A percentile compares a stretch with the other conserved stretches of the same genome.
Evolutionary conservation across 2,113 vertebrate species (phyloP).

Genomic region (Tretioscincus oriximinensis): DNA sequence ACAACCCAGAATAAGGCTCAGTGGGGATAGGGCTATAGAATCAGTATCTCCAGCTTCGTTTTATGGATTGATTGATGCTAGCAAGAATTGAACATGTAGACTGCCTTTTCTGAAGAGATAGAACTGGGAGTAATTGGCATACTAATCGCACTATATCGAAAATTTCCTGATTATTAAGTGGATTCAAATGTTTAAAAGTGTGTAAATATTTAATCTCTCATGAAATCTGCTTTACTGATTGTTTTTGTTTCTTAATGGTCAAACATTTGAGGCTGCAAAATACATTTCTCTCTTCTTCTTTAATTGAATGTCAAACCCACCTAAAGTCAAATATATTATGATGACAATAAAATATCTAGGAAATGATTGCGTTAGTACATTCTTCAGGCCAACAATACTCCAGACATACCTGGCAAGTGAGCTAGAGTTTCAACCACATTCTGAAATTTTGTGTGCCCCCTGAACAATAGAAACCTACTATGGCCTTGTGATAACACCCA

Average conservation of each 20-base stretch:
- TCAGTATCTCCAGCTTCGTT: no score
- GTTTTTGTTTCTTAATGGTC: background rate
- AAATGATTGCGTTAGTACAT: background rate
- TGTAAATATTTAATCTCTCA: background rate
- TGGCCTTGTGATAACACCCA: background rate
- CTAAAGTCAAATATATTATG: background rate
- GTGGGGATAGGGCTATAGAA: no score
- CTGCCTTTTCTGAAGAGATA: no score
- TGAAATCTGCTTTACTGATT: background rate
- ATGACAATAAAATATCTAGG: background rate
- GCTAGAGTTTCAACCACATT: background rate
- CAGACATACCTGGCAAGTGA: background rate
- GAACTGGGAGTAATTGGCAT: no score
- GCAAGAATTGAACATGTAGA: no score
- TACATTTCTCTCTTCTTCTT: background rate
- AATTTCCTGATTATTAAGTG: no score
- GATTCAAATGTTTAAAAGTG: no score
- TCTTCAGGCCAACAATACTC: background rate
- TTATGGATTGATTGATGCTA: no score
- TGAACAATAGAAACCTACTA: background rate
- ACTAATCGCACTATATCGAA: no score
- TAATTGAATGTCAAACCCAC: no score
- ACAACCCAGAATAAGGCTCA: no score
- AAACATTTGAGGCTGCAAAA: background rate
- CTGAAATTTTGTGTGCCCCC: background rate